Evolutionary conservation across 2,113 vertebrate species (phyloP), one percentile per base, ranked within the genome.

Genomic region (Nothocercus nigrocapillus): DNA sequence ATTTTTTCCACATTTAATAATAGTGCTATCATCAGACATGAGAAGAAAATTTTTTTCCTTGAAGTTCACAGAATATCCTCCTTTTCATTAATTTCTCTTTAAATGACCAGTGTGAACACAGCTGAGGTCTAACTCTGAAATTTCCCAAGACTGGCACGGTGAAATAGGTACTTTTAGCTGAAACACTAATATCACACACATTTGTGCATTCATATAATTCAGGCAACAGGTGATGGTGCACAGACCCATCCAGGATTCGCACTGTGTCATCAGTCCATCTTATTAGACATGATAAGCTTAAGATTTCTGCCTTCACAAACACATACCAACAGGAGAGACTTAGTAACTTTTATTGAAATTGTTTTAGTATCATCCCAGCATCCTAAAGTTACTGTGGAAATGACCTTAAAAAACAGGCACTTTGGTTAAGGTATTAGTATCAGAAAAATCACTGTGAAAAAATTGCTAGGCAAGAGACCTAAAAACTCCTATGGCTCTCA

Each of bases 201-300:
- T 4, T 24, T n/a, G 9, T 45, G 62, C 53, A 51, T 32, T 34
- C 44, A 6, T 0, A 0, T 6, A 11, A 30, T 34, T 27, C 47
- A 13, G 56, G 44, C 38, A 59, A 64, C 63, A 7, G 12, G 44
- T 32, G 59, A 44, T 51, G 53, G 13, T 27, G 25, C 58, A 9
- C 44, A 70, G 5, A 3, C 38, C 32, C 74, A 36, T 0, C 0
- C 0, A 9, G 47, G 21, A 15, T 45, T 38, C 30, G 1, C 7
- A 0, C 17, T 7, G 22, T 30, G 70, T 15, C 93, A 73, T 58
- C 76, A 69, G 18, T 15, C 10, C 59, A 2, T 34, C 19, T 24
- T 4, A 10, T 0, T 25, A 1, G 4, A 77, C 32, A 47, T 3
- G 4, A 22, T 4, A 12, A 80, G 19, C 5, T 58, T 68, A 25